A percentile compares a stretch with the other conserved stretches of the same genome.
Conservation (phyloP, 2,888 invertebrate species). For the Oscheius sp. region DNA sequence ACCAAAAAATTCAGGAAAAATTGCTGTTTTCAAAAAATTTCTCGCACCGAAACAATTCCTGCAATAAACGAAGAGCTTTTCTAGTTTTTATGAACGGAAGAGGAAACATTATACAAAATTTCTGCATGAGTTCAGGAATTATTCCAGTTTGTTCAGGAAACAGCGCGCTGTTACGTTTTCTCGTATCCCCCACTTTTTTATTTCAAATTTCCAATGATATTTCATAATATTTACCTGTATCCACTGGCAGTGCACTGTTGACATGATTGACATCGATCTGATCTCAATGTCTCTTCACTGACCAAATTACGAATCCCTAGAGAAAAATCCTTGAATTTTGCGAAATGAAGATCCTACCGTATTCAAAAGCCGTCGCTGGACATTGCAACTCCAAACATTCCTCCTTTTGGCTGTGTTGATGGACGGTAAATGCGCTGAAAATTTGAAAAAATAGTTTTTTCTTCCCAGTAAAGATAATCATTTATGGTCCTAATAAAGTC, state of each 20-base stretch:
- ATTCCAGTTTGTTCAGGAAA: neutral
- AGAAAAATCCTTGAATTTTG: neutral
- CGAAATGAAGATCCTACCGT: constrained; percentile 33
- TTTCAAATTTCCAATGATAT: no score
- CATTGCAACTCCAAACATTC: constrained; percentile 58
- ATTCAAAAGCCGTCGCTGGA: constrained; percentile 52
- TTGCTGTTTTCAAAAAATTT: no score
- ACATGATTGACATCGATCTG: constrained; percentile 62
- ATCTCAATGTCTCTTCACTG: constrained; percentile 57
- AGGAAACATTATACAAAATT: no score
- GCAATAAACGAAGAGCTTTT: no score
- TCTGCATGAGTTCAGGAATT: no score
- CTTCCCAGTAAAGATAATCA: no score
- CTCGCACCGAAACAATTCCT: no score
- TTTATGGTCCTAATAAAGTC: no score
- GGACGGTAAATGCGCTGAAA: constrained; percentile 49
- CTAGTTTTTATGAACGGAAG: no score
- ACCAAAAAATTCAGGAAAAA: no score
- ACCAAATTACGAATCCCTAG: constrained; percentile 51
- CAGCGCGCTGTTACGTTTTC: neutral
- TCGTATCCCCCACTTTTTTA: neutral
- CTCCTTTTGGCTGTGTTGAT: constrained; percentile 45
- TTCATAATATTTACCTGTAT: constrained; percentile 54
- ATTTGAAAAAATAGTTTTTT: no score
- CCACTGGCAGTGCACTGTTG: constrained; percentile 67